phyloP scores from a whole-genome alignment of 2,888 invertebrate species.

The Germaria angustata region DNA sequence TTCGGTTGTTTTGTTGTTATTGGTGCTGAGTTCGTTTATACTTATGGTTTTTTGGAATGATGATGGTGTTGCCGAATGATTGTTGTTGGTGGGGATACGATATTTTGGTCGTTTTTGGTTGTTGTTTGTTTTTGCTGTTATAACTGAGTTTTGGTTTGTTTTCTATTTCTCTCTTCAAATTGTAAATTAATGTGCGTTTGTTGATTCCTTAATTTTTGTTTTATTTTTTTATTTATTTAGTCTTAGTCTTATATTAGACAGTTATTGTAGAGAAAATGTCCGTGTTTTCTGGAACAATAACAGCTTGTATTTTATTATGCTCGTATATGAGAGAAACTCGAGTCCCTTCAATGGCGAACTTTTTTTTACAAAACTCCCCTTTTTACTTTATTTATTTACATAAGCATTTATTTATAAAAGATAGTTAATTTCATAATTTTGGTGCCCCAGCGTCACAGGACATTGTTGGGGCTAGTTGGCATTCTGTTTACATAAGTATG shows the following conservation, averaged over 20 bases:
- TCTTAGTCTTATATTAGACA: not conserved
- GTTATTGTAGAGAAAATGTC: slow-evolving; percentile 35
- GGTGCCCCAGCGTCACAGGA: too few relatives aligned
- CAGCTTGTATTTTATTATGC: too few relatives aligned
- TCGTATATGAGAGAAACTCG: too few relatives aligned
- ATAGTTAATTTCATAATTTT: too few relatives aligned
- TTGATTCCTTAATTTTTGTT: slow-evolving; percentile 32
- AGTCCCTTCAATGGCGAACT: too few relatives aligned
- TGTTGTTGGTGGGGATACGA: slow-evolving; percentile 33
- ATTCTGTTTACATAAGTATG: too few relatives aligned
- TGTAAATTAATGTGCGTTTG: slow-evolving; percentile 11
- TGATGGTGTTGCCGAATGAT: slow-evolving; percentile 9
- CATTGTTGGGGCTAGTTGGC: too few relatives aligned
- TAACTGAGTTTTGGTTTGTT: slow-evolving; percentile 37
- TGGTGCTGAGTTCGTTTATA: slow-evolving; percentile 21
- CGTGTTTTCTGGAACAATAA: not conserved
- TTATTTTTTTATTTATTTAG: slow-evolving; percentile 16
- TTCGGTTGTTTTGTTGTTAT: slow-evolving; percentile 34
- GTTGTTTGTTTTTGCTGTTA: slow-evolving; percentile 12
- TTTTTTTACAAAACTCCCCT: too few relatives aligned
- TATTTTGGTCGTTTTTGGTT: slow-evolving; percentile 29
- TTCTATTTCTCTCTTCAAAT: slow-evolving; percentile 9
- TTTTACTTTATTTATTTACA: too few relatives aligned
- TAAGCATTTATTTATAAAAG: too few relatives aligned
- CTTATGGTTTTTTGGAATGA: slow-evolving; percentile 10